phyloP scores from a whole-genome alignment of 2,888 invertebrate genomes.

The Taenaris catops region DNA sequence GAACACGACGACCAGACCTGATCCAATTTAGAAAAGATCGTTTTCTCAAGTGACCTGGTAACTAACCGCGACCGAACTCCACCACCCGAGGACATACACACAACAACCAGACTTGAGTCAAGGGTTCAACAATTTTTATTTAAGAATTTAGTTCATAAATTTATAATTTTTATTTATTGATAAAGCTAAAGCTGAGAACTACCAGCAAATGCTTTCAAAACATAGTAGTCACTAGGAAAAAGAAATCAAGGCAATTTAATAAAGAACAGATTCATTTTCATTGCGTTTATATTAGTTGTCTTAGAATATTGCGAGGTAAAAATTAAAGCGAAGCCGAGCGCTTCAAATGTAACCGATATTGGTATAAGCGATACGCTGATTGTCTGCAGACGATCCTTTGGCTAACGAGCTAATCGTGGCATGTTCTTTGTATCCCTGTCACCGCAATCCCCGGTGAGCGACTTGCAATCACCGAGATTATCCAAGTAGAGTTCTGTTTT shows the following conservation, averaged over 20 bases:
- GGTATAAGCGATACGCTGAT: slow-evolving; percentile 28
- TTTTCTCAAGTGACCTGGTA: no score
- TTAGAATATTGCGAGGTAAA: slow-evolving; percentile 16
- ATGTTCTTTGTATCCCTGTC: slow-evolving; percentile 36
- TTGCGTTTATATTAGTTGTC: slow-evolving; percentile 15
- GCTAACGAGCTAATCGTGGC: slow-evolving; percentile 44
- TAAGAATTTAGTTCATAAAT: no score
- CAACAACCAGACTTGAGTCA: no score
- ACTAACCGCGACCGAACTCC: no score
- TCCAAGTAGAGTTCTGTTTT: slow-evolving; percentile 23
- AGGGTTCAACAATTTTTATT: no score
- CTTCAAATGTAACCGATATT: slow-evolving; percentile 26
- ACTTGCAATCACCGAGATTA: slow-evolving; percentile 29
- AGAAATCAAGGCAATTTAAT: slow-evolving; percentile 19
- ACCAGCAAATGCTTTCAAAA: no score
- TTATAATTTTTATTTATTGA: no score
- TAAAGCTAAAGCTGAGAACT: no score
- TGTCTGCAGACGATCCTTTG: slow-evolving; percentile 30
- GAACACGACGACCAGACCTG: no score
- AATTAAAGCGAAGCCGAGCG: slow-evolving; percentile 18
- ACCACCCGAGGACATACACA: no score
- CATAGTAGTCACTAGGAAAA: slow-evolving; percentile 2
- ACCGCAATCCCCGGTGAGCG: slow-evolving; percentile 31
- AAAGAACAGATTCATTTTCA: slow-evolving; percentile 16
- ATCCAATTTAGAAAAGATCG: no score